Base-by-base conservation (phyloP, 2,113 vertebrate species). In the Sander lucioperca region DNA sequence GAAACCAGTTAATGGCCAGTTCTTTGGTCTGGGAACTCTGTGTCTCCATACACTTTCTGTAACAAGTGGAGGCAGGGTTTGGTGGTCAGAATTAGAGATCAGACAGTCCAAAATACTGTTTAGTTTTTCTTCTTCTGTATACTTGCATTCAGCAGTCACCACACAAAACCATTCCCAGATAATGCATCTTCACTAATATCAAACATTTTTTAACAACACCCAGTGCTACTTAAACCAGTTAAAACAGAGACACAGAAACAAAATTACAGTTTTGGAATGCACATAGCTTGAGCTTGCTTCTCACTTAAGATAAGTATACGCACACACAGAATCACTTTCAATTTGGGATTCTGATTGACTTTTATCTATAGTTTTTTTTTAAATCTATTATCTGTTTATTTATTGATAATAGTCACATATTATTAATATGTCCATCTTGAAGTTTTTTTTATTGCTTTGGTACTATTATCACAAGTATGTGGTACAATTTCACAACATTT, bases 1-100 rank as follows among this genome's bases (percentile, higher is more conserved):
- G 64, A 71, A 87, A 86, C 71, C 79, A 92, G 90, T 86, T 61
- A 23, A 79, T 57, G 77, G 43, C 33, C 77, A 57, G 73, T 56
- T 27, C 53, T 77, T 25, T 76, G 39, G 74, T 68, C 30, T 70
- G 59, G 71, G 43, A 61, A 25, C 48, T 30, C n/a, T 43, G 27
- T 65, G 27, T 65, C 58, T 50, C 21, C 36, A 1, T 45, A n/a
- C 30, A 64, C 54, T 56, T 65, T 69, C 45, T n/a, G 54, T 39
- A 33, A 21, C 23, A 25, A 47, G 66, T 14, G 23, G 30, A 21
- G 64, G 16, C 9, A 12, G 79, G 45, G 27, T 21, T 30, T 71
- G 36, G 12, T 43, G 62, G 51, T 23, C 36, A 9, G 47, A 61
- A 27, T n/a, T 4, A 3, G 11, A 56, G 18, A 21, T 19, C 33